Base-by-base conservation (phyloP, 2,888 invertebrate genomes). In the Priocnemis perturbator region DNA sequence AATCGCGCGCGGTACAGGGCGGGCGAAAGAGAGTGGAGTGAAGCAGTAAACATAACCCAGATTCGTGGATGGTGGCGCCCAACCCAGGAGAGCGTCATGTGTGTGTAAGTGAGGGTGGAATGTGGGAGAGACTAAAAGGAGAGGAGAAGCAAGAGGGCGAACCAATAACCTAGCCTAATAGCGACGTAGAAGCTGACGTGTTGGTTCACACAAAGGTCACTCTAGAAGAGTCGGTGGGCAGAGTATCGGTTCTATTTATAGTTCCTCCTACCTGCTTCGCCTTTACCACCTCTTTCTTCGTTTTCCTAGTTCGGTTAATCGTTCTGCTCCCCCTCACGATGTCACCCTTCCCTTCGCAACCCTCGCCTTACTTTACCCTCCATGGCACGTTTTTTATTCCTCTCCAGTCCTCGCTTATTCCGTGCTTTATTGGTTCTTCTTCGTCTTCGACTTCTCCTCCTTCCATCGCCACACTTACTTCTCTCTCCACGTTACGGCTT, bases 121-220 rank as follows among this genome's bases (percentile, higher is more conserved):
- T 26, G 56, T 44, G 62, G 60, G 62, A 65, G 64, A 61, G 53
- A 23, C 17, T 17, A 58, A 71, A 63, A 37, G 64, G 59, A 71
- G 61, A 57, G 68, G 57, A 53, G 52, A 69, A 59, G 55, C 50
- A 15, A 60, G 59, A 67, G 68, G 50, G 58, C 56, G 69, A 82
- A 83, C 80, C 81, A 74, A 86, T 83, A 83, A 85, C 84, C 85
- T 81, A 84, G 82, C 83, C 80, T 83, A 82, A 83, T 83, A 80
- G 77, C 73, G 62, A 68, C 69, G 74, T 73, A 74, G 56, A 70
- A 76, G 71, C 69, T 75, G 77, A 71, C 75, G 74, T 60, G 23
- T 37, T 67, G 44, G 56, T 64, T 59, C 48, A 19, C 78, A 78
- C 75, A 85, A 86, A 87, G 86, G 84, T 86, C 85, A 83, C 75